Evolutionary conservation across 1,140 invertebrate genomes (phyloP).

Genomic region (Idris sp.): DNA sequence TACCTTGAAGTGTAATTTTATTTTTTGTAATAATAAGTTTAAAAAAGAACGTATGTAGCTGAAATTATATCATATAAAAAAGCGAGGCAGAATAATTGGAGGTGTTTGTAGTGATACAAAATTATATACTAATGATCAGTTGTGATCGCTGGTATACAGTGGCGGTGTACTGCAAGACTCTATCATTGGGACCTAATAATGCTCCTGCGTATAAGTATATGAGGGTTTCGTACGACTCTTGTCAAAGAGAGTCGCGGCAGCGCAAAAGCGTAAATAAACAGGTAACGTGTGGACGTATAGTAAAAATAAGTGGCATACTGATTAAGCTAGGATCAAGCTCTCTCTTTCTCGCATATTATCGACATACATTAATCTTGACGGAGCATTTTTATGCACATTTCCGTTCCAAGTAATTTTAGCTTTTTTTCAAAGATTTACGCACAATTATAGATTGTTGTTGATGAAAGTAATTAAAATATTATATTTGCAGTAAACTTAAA

Average conservation of each 20-base stretch:
- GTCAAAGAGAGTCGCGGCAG: slow-evolving; percentile 30
- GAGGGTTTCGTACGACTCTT: slow-evolving; percentile 23
- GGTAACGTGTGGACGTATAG: slow-evolving; percentile 18
- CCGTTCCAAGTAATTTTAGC: too few species aligned
- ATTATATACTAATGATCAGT: slow-evolving; percentile 54
- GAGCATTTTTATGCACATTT: too few species aligned
- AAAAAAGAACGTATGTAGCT: not conserved
- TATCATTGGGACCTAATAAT: slow-evolving; percentile 54
- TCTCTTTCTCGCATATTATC: too few species aligned
- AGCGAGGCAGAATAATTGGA: slow-evolving; percentile 17
- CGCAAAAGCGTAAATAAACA: slow-evolving; percentile 52
- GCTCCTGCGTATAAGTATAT: slow-evolving; percentile 29
- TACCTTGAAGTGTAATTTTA: too few species aligned
- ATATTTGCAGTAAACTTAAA: too few species aligned
- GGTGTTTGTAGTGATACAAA: slow-evolving; percentile 35
- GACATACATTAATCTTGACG: too few species aligned
- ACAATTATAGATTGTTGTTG: too few species aligned
- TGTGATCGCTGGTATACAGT: slow-evolving; percentile 23
- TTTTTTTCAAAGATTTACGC: too few species aligned
- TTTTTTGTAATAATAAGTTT: too few species aligned
- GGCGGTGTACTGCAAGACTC: slow-evolving; percentile 28
- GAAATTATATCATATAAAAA: slow-evolving; percentile 7
- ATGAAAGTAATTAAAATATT: too few species aligned
- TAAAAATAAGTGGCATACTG: too few species aligned
- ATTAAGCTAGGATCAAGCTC: too few species aligned